A percentile compares a stretch with the other conserved stretches of the same genome.
Conservation (phyloP, 2,888 invertebrate genomes). For the Gryllus longicercus region DNA sequence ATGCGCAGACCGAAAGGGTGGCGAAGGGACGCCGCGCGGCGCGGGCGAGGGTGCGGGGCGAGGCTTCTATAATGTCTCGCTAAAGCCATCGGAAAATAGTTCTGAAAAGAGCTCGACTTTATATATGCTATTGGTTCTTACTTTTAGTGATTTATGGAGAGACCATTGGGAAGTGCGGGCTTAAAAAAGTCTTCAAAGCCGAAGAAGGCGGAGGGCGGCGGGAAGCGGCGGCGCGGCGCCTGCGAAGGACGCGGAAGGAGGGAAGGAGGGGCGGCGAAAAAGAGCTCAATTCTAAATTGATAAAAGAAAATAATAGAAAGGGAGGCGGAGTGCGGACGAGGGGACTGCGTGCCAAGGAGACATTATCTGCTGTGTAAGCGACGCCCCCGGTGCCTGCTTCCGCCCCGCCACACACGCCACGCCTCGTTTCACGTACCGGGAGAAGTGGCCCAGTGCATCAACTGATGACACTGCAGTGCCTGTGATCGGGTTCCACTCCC, state of each 20-base stretch:
- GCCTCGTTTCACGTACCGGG: background rate
- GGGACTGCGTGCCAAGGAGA: background rate
- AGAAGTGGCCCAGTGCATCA: no score
- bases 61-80: conserved; percentile 34
- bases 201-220: conserved; percentile 1
- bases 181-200: background rate
- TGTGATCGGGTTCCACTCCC: no score
- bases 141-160: conserved; percentile 34
- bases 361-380: background rate
- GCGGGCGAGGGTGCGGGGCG: background rate
- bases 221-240: conserved; percentile 1
- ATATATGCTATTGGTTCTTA: conserved; percentile 37
- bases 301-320: conserved; percentile 35
- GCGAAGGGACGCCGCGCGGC: background rate
- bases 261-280: conserved; percentile 19
- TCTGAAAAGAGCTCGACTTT: conserved; percentile 31
- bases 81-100: conserved; percentile 37
- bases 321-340: conserved; percentile 12
- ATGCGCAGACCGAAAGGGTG: conserved; percentile 32
- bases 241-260: background rate
- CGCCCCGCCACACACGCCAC: no score
- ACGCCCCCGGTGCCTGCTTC: background rate
- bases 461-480: no score
- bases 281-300: conserved; percentile 33
- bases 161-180: conserved; percentile 20